A percentile compares a stretch with the other conserved stretches of the same genome.
Evolutionary conservation across 1,140 invertebrate species (phyloP).

Genomic region (Plodia interpunctella): DNA sequence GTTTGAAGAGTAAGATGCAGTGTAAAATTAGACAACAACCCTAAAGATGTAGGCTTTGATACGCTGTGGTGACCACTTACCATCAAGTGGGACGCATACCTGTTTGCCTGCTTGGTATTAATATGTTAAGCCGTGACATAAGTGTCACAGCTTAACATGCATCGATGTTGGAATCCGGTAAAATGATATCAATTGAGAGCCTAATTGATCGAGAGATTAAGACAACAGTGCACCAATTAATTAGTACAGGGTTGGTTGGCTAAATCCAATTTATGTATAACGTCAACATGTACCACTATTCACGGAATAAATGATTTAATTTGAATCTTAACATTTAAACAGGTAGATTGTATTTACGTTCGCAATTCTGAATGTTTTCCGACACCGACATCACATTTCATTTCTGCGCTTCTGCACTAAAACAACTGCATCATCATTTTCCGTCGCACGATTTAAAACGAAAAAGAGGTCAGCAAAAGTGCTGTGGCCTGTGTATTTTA

Average conservation of each 20-base stretch:
- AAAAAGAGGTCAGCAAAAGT: neutral
- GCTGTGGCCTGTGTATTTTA: conserved; percentile 1
- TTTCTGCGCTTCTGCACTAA: neutral
- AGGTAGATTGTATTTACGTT: neutral
- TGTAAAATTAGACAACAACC: no score
- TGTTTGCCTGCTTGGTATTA: no score
- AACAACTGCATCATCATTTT: conserved; percentile 2
- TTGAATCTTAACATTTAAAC: neutral
- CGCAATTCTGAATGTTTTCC: neutral
- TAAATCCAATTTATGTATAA: neutral
- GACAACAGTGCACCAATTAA: neutral
- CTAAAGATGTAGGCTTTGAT: no score
- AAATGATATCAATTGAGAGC: neutral
- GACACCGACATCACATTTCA: neutral
- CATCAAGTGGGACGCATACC: no score
- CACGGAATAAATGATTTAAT: no score
- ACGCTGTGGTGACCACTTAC: no score
- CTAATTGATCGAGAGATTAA: neutral
- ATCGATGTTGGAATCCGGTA: neutral
- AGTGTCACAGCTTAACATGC: neutral
- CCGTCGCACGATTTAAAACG: conserved; percentile 5
- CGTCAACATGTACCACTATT: no score
- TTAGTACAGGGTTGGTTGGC: neutral
- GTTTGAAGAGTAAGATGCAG: no score
- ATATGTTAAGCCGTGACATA: neutral